Conservation (phyloP, 2,888 invertebrate genomes). For the Heteromurus nitidus region DNA sequence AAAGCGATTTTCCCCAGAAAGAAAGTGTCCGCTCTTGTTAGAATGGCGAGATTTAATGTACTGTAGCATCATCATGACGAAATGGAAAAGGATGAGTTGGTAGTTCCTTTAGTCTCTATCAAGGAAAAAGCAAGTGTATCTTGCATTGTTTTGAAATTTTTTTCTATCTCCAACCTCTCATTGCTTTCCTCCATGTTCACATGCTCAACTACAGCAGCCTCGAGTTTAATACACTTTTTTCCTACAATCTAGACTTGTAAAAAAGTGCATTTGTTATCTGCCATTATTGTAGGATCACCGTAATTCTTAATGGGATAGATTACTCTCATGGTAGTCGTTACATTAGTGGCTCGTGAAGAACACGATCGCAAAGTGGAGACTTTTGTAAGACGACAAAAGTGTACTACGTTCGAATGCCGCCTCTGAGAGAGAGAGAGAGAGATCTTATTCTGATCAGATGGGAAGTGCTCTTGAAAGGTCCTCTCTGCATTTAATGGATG, state of each 20-base stretch:
- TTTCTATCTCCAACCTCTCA: too few species aligned
- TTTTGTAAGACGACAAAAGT: slow-evolving; percentile 19
- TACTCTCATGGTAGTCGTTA: slow-evolving; percentile 60
- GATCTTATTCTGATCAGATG: slow-evolving; percentile 29
- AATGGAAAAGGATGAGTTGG: slow-evolving; percentile 52
- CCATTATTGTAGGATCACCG: slow-evolving; percentile 43
- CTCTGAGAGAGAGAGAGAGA: slow-evolving; percentile 5
- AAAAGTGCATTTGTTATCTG: slow-evolving; percentile 56
- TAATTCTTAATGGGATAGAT: slow-evolving; percentile 63
- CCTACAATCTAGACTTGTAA: neutral
- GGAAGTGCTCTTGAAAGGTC: slow-evolving; percentile 54
- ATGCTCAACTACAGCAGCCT: too few species aligned
- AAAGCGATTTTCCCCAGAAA: slow-evolving; percentile 41
- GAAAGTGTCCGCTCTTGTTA: slow-evolving; percentile 54
- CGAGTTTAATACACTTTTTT: too few species aligned
- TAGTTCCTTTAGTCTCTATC: slow-evolving; percentile 14
- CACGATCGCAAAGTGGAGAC: slow-evolving; percentile 23
- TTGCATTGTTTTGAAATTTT: slow-evolving; percentile 41
- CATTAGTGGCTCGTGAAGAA: slow-evolving; percentile 47
- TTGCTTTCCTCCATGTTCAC: too few species aligned
- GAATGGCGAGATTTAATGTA: slow-evolving; percentile 54
- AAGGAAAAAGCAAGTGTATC: slow-evolving; percentile 18
- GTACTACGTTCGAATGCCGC: slow-evolving; percentile 28
- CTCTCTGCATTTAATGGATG: slow-evolving; percentile 48
- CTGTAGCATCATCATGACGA: slow-evolving; percentile 52